Percentiles rank a stretch among this genome's conserved stretches.
Evolutionary conservation across 2,888 invertebrate species (phyloP).

Genomic region (Diaperis boleti): DNA sequence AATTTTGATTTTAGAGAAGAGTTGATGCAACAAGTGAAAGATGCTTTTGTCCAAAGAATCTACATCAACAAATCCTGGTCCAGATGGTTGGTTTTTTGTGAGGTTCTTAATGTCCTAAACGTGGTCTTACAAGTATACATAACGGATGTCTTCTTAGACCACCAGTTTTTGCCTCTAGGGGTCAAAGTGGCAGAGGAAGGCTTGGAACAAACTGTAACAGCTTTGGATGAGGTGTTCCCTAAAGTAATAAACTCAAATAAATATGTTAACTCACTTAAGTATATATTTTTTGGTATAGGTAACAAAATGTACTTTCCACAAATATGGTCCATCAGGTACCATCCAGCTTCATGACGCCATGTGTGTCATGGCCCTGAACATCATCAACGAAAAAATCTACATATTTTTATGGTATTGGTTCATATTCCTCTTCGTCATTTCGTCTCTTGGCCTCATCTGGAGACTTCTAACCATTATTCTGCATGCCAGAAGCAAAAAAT

Average conservation of each 20-base stretch:
- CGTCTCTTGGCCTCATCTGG: constrained; percentile 79
- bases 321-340: constrained; percentile 88
- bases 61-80: constrained; percentile 85
- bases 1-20: constrained; percentile 56
- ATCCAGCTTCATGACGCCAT: constrained; percentile 88
- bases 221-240: constrained; percentile 84
- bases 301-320: constrained; percentile 91
- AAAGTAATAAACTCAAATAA: constrained; percentile 70
- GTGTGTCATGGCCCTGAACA: constrained; percentile 89
- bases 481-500: constrained; percentile 74
- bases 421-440: constrained; percentile 74
- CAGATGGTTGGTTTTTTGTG: constrained; percentile 80
- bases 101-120: constrained; percentile 82
- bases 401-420: constrained; percentile 92
- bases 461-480: constrained; percentile 75
- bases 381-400: constrained; percentile 93
- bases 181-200: constrained; percentile 71
- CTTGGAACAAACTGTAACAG: constrained; percentile 73
- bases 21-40: constrained; percentile 64
- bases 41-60: constrained; percentile 68
- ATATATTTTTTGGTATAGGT: constrained; percentile 69
- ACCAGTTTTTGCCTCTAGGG: constrained; percentile 82
- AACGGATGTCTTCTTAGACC: constrained; percentile 82
- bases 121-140: constrained; percentile 82
- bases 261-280: too few relatives aligned